Conservation (phyloP, 2,888 invertebrate genomes). For the Pheosia tremula region DNA sequence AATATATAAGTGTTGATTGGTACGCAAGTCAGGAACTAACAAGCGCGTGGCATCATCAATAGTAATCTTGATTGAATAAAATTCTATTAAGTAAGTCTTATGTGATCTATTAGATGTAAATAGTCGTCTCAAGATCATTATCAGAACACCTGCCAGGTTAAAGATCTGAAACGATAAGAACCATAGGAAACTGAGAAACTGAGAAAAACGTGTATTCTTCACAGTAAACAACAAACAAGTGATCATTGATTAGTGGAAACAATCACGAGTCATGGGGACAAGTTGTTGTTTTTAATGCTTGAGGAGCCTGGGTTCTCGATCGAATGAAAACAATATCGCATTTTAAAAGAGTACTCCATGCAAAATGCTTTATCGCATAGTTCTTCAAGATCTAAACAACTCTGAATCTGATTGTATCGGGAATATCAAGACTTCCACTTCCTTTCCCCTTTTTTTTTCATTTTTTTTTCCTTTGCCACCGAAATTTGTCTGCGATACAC, state of each 20-base stretch:
- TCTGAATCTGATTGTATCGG: not conserved
- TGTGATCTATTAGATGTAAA: constrained; percentile 2
- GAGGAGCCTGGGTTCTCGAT: too few relatives aligned
- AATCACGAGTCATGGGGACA: too few relatives aligned
- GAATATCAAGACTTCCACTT: not conserved
- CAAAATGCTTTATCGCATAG: too few relatives aligned
- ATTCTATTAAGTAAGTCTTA: not conserved
- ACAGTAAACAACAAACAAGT: too few relatives aligned
- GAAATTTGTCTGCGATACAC: not conserved
- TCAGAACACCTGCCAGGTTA: not conserved
- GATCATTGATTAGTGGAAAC: too few relatives aligned
- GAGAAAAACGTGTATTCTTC: not conserved
- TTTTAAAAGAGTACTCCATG: too few relatives aligned
- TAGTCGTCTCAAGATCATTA: not conserved
- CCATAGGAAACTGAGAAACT: not conserved
- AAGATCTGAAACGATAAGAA: not conserved
- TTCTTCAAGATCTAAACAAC: not conserved
- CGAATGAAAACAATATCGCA: too few relatives aligned
- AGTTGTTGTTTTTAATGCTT: too few relatives aligned
- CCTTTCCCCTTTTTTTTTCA: too few relatives aligned
- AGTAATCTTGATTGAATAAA: not conserved
- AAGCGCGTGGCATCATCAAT: not conserved
- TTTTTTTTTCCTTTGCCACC: not conserved
- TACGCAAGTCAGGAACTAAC: constrained; percentile 1
- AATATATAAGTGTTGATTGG: constrained; percentile 4